Percentiles rank a stretch among this genome's conserved stretches.
phyloP scores from a whole-genome alignment of 2,113 vertebrate genomes.

The Vanacampus margaritifer region DNA sequence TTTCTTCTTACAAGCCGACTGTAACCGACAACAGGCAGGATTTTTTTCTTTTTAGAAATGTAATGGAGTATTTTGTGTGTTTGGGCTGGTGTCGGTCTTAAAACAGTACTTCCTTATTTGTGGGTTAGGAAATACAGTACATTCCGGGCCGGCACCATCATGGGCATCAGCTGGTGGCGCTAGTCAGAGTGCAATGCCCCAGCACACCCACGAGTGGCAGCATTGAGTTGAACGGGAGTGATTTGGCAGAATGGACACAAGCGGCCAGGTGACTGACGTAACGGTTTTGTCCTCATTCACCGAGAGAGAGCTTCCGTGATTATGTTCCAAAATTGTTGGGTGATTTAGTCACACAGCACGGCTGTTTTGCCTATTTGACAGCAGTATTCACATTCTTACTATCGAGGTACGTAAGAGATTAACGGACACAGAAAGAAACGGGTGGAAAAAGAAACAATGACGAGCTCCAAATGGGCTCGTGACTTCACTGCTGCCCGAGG shows the following conservation, averaged over 20 bases:
- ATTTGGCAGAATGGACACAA: constrained; percentile 58
- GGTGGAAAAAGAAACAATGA: constrained; percentile 31
- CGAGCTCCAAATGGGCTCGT: constrained; percentile 45
- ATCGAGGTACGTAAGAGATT: constrained; percentile 71
- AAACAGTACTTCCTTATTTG: constrained; percentile 20
- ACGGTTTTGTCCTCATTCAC: constrained; percentile 28
- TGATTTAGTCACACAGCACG: constrained; percentile 31
- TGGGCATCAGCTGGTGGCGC: constrained; percentile 35
- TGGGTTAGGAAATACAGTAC: constrained; percentile 35
- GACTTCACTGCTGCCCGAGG: constrained; percentile 49
- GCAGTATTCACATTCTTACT: constrained; percentile 90
- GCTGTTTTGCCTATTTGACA: constrained; percentile 66
- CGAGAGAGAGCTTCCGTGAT: constrained; percentile 21
- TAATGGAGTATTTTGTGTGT: constrained; percentile 16
- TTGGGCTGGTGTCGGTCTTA: constrained; percentile 50
- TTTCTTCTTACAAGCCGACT: not conserved
- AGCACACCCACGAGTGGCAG: constrained; percentile 54
- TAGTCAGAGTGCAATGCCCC: constrained; percentile 60
- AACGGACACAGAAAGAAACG: constrained; percentile 51
- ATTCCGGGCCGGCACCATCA: constrained; percentile 40
- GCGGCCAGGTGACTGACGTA: constrained; percentile 44
- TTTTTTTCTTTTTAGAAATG: not conserved
- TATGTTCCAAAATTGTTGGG: constrained; percentile 46
- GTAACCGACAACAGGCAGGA: constrained; percentile 13
- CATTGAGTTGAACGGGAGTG: constrained; percentile 44